A percentile compares a stretch with the other conserved stretches of the same genome.
phyloP scores from a whole-genome alignment of 2,797 vertebrate genomes.

The Choloepus didactylus region DNA sequence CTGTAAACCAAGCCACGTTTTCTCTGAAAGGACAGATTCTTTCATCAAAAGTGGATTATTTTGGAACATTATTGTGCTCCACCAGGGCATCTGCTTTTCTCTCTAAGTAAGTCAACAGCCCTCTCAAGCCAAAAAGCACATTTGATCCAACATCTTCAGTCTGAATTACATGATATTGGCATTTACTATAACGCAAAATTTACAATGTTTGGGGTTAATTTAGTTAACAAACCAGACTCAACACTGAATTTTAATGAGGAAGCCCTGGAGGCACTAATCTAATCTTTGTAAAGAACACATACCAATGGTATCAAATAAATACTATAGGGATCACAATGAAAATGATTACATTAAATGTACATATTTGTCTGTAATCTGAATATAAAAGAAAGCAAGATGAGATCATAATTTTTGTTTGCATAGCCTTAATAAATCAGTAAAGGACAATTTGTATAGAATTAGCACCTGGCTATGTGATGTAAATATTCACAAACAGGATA shows the following conservation, averaged over 20 bases:
- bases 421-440: not conserved
- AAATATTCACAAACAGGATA: constrained; percentile 1
- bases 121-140: constrained; percentile 16
- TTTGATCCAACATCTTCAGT: constrained; percentile 60
- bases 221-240: constrained; percentile 33
- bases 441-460: not conserved
- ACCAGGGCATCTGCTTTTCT: not conserved
- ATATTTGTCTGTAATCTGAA: not conserved
- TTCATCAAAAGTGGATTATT: constrained; percentile 23
- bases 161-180: constrained; percentile 51
- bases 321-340: not conserved
- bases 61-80: not conserved
- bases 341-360: not conserved
- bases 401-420: not conserved
- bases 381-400: not conserved
- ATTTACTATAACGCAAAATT: constrained; percentile 63
- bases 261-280: constrained; percentile 30
- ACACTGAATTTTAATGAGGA: constrained; percentile 64
- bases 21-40: not conserved
- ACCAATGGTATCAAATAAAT: constrained; percentile 5
- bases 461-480: not conserved
- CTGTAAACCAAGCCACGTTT: not conserved
- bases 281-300: constrained; percentile 30
- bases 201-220: constrained; percentile 17
- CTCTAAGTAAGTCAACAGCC: not conserved